phyloP scores from a whole-genome alignment of 2,797 vertebrate genomes.

The Malacoraja senta region DNA sequence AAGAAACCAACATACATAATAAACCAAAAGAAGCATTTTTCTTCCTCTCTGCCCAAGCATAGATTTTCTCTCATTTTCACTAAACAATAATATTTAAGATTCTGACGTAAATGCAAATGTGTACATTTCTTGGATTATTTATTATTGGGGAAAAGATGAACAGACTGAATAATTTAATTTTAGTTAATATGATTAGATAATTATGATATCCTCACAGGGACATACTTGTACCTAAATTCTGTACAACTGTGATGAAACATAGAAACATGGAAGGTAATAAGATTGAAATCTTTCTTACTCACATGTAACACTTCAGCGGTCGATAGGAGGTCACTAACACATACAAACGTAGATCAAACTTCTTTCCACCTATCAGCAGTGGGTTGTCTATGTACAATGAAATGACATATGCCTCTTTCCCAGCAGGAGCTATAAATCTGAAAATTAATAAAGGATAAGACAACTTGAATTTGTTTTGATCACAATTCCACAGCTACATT shows the following conservation, averaged over 20 bases:
- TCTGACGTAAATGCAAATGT: not conserved
- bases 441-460: slow-evolving; percentile 11
- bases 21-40: not conserved
- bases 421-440: slow-evolving; percentile 80
- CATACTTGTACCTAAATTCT: not conserved
- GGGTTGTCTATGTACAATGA: slow-evolving; percentile 96
- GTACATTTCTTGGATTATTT: not conserved
- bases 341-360: slow-evolving; percentile 92
- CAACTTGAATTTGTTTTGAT: not conserved
- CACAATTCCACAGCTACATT: not conserved
- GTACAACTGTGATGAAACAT: not conserved
- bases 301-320: slow-evolving; percentile 95
- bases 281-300: slow-evolving; percentile 49
- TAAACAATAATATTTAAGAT: not conserved
- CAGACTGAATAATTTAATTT: too few species aligned
- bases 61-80: not conserved
- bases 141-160: not conserved
- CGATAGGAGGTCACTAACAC: slow-evolving; percentile 94
- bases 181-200: not conserved
- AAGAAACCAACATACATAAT: not conserved
- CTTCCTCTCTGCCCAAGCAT: not conserved
- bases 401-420: slow-evolving; percentile 97
- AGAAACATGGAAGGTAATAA: not conserved
- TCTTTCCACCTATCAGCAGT: slow-evolving; percentile 89
- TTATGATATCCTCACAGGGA: not conserved